Evolutionary conservation across 2,888 invertebrate species (phyloP).

Genomic region (Napeogenes inachia): DNA sequence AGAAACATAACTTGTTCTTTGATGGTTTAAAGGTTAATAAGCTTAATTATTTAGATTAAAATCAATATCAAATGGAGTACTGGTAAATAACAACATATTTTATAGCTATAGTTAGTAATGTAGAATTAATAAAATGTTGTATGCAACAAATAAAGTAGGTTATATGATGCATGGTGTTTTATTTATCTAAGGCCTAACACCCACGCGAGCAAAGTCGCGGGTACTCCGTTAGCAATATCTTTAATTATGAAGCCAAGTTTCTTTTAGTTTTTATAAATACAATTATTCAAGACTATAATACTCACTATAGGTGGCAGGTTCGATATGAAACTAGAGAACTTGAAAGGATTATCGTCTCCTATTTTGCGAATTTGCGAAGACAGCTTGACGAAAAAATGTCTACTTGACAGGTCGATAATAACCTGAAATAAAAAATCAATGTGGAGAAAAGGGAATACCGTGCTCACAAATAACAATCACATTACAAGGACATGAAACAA

Average conservation of each 20-base stretch:
- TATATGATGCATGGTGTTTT: conserved; percentile 13
- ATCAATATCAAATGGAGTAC: no score
- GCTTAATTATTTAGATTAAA: no score
- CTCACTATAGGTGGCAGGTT: conserved; percentile 77
- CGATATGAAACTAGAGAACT: conserved; percentile 75
- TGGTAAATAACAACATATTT: no score
- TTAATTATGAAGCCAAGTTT: neutral
- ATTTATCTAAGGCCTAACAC: conserved; percentile 22
- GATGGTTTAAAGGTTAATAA: no score
- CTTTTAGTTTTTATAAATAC: neutral
- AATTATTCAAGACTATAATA: conserved; percentile 18
- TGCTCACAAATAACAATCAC: conserved; percentile 22
- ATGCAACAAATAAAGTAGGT: conserved; percentile 6
- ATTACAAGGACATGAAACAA: conserved; percentile 24
- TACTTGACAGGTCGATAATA: conserved; percentile 76
- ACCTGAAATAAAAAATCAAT: conserved; percentile 76
- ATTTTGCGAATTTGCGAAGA: conserved; percentile 72
- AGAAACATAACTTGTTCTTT: no score
- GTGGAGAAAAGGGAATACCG: conserved; percentile 43
- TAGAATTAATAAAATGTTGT: neutral
- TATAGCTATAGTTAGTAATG: neutral
- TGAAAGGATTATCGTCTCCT: conserved; percentile 76
- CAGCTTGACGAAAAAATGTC: conserved; percentile 71
- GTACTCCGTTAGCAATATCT: conserved; percentile 2
- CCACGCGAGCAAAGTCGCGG: conserved; percentile 30